Base-by-base conservation (phyloP, 2,797 vertebrate species). In the Nasua narica region DNA sequence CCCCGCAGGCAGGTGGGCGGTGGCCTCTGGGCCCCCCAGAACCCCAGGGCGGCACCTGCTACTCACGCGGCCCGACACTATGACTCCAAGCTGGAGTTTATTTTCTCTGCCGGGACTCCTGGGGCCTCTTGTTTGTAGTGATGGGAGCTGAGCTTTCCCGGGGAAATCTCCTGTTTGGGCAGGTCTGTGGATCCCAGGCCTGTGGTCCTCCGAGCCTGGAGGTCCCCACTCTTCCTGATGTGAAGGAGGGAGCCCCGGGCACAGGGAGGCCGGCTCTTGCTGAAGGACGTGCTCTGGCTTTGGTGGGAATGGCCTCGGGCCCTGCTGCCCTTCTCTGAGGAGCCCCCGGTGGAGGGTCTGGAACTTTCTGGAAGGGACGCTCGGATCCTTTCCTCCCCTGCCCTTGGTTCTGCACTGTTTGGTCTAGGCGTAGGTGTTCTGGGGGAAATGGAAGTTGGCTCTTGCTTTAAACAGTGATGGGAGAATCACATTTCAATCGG, bases 51-150 rank as follows among this genome's bases (percentile, higher is more conserved):
- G 2, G 7, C 0, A 4, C 52, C 16, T 8, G 65, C 70, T 1
- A 1, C 43, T 5, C 3, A 0, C 3, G 4, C 6, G 15, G 5
- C n/a, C 32, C 23, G 40, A 27, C 21, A 0, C n/a, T 1, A 2
- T 1, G 35, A 15, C 7, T 2, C 2, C 15, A 23, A 15, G 15
- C 10, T 29, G 15, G 43, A 29, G 7, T 65, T 85, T 60, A 0
- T 52, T 35, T 18, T 27, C 67, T 48, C 25, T 8, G 2, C 69
- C 3, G 0, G 79, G 50, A 32, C 35, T 12, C 43, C 25, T 27
- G 32, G 87, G 18, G 8, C 27, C 48, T 52, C 52, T 27, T 32
- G 27, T 43, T n/a, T 14, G 19, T 5, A 8, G 87, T 25, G 6
- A 19, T 21, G 9, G 1, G n/a, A 37, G 50, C 15, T 19, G 85